Evolutionary conservation across 2,113 vertebrate species (phyloP).

Genomic region (Hypomesus transpacificus): DNA sequence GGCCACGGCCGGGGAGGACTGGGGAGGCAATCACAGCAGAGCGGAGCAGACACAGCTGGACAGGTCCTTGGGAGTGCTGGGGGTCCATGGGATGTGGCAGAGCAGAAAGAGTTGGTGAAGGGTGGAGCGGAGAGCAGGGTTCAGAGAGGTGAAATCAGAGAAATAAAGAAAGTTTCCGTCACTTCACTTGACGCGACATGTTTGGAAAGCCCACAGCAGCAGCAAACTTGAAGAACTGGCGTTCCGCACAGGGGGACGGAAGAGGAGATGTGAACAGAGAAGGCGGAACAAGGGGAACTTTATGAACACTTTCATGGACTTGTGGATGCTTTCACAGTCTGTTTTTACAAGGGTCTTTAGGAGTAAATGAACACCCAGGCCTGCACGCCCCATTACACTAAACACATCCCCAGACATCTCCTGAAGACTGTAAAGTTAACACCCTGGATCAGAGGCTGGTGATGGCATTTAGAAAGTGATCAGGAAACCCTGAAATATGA

Average conservation of each 20-base stretch:
- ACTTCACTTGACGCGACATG: no score
- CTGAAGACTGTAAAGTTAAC: conserved; percentile 6
- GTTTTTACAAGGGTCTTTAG: conserved; percentile 62
- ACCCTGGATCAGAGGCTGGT: conserved; percentile 20
- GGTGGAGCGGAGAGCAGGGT: not conserved
- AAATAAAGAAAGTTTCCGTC: no score
- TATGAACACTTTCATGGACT: conserved; percentile 69
- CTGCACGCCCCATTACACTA: conserved; percentile 33
- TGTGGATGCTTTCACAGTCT: conserved; percentile 46
- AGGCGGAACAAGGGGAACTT: conserved; percentile 37
- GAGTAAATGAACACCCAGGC: conserved; percentile 39
- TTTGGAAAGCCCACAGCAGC: conserved; percentile 7
- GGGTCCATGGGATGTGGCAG: conserved; percentile 7
- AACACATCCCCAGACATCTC: not conserved
- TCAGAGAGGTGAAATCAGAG: no score
- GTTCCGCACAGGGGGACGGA: not conserved
- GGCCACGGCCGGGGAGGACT: not conserved
- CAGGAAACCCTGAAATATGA: no score
- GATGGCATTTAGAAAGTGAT: not conserved
- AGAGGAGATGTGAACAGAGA: not conserved
- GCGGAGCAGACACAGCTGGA: not conserved
- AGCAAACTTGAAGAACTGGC: not conserved
- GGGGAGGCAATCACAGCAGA: not conserved
- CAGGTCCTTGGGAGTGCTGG: not conserved
- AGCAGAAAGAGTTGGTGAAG: not conserved